Conservation (phyloP, 2,797 vertebrate species). For the Sardinella longiceps region DNA sequence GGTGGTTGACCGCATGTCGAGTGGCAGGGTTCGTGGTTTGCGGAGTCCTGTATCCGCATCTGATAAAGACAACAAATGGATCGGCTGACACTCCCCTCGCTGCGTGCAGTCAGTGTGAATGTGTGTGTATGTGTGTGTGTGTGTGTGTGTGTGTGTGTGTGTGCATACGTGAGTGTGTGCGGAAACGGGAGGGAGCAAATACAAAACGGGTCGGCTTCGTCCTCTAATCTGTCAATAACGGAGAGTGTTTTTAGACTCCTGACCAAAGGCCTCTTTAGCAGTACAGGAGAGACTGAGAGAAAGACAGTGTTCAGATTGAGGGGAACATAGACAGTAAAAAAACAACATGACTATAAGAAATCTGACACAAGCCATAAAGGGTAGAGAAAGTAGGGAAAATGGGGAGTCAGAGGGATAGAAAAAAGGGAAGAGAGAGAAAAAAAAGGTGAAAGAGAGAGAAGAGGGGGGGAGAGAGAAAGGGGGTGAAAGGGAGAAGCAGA, state of each 20-base stretch:
- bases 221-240: slow-evolving; percentile 2
- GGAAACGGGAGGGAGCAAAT: slow-evolving; percentile 46
- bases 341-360: background rate
- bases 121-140: slow-evolving; percentile 53
- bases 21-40: slow-evolving; percentile 62
- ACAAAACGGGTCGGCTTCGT: background rate
- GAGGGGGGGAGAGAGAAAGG: background rate
- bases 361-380: background rate
- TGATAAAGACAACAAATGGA: slow-evolving; percentile 73
- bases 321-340: background rate
- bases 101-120: too few relatives aligned
- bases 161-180: slow-evolving; percentile 39
- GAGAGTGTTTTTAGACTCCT: slow-evolving; percentile 3
- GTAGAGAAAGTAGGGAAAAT: background rate
- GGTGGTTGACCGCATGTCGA: slow-evolving; percentile 44
- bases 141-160: background rate
- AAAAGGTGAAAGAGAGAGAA: background rate
- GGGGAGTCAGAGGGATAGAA: too few relatives aligned
- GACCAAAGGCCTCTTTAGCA: slow-evolving; percentile 48
- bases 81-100: slow-evolving; percentile 66
- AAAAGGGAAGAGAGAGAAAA: background rate
- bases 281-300: slow-evolving; percentile 54
- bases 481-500: background rate
- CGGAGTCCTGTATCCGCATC: slow-evolving; percentile 68
- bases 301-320: background rate